A percentile compares a stretch with the other conserved stretches of the same genome.
Evolutionary conservation across 1,140 invertebrate species (phyloP).

Genomic region (Drosophila watanabei): DNA sequence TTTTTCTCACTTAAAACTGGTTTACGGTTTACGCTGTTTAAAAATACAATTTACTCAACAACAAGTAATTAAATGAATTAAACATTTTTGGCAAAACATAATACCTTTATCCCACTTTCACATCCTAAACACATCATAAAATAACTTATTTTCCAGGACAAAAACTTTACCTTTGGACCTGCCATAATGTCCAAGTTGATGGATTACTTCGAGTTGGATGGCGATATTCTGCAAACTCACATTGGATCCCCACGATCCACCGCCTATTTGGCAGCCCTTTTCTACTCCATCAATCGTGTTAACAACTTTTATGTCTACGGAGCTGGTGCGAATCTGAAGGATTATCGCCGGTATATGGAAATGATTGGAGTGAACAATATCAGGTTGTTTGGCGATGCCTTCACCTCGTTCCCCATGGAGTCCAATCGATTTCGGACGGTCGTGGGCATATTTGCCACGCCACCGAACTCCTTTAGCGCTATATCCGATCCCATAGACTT

Average conservation of each 20-base stretch:
- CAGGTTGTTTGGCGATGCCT: slow-evolving; percentile 87
- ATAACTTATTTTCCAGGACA: slow-evolving; percentile 87
- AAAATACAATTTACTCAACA: background rate
- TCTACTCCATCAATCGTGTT: slow-evolving; percentile 88
- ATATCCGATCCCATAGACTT: slow-evolving; percentile 91
- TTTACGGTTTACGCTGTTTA: background rate
- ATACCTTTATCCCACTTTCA: background rate
- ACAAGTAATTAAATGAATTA: slow-evolving; percentile 2
- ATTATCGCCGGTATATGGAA: slow-evolving; percentile 87
- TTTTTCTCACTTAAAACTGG: background rate
- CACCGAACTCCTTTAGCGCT: slow-evolving; percentile 91
- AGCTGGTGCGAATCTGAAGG: slow-evolving; percentile 85
- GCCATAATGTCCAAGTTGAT: slow-evolving; percentile 90
- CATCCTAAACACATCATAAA: background rate
- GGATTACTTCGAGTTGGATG: slow-evolving; percentile 87
- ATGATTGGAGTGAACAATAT: slow-evolving; percentile 87
- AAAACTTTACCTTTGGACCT: slow-evolving; percentile 91
- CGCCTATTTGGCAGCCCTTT: slow-evolving; percentile 90
- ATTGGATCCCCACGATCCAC: slow-evolving; percentile 91
- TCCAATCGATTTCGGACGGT: slow-evolving; percentile 88
- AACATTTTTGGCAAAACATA: background rate
- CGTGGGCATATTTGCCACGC: slow-evolving; percentile 90
- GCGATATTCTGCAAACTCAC: slow-evolving; percentile 91
- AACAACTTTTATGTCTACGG: slow-evolving; percentile 88
- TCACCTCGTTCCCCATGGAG: slow-evolving; percentile 87